Evolutionary conservation across 2,888 invertebrate genomes (phyloP).

Genomic region (Prosapia bicincta): DNA sequence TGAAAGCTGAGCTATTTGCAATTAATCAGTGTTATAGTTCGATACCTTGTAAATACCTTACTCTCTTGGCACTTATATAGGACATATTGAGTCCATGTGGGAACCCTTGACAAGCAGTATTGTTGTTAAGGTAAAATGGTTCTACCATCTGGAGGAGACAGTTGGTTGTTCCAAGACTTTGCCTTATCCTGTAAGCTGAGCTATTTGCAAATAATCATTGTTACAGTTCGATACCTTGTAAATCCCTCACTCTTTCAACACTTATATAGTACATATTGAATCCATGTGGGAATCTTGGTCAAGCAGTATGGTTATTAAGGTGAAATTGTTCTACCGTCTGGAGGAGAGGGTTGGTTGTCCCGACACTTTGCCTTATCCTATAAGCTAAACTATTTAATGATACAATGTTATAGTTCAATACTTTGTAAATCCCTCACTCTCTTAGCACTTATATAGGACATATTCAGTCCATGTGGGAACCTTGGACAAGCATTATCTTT

Average conservation of each 20-base stretch:
- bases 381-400: too few species aligned
- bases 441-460: conserved; percentile 93
- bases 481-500: conserved; percentile 81
- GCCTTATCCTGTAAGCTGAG: too few species aligned
- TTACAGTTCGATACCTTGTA: too few species aligned
- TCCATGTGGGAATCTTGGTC: conserved; percentile 89
- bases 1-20: too few species aligned
- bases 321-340: conserved; percentile 96
- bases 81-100: conserved; percentile 90
- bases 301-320: conserved; percentile 86
- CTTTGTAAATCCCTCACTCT: too few species aligned
- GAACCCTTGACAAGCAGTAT: conserved; percentile 83
- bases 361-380: too few species aligned
- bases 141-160: conserved; percentile 96
- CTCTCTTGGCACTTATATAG: too few species aligned
- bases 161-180: conserved; percentile 67
- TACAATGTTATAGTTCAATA: too few species aligned
- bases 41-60: too few species aligned
- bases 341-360: conserved; percentile 84
- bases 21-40: too few species aligned
- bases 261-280: conserved; percentile 85
- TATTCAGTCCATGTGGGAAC: conserved; percentile 90
- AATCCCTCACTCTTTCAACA: too few species aligned
- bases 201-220: too few species aligned
- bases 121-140: conserved; percentile 93